Evolutionary conservation across 2,888 invertebrate species (phyloP), one percentile per base, ranked within the genome.

Genomic region (Drosophila affinis): DNA sequence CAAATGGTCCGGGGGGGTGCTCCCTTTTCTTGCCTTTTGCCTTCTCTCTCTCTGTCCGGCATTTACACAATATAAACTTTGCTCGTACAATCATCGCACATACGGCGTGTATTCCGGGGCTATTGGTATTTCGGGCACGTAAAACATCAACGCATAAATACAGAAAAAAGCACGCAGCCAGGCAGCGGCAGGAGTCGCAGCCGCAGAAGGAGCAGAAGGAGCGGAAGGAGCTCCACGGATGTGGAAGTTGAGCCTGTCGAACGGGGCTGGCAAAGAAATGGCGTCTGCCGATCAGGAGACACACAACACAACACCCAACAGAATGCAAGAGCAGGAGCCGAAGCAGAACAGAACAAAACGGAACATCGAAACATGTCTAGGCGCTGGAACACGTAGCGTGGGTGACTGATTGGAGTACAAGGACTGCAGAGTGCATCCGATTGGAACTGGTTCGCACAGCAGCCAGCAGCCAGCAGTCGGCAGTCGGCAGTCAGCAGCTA

Each of bases 121-220:
- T 44, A 76, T 88, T 75, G 73, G 77, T 77, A 89, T 89, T 89
- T 84, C 49, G 55, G 68, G 76, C 89, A 89, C 89, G 89, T 89
- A 89, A 79, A 79, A 85, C 86, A 89, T 89, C 89, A 89, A 85
- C 85, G 79, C 79, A 83, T 81, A 86, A 78, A 88, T 87, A 83
- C 78, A 69, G 70, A 79, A 76, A 73, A 79, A 68, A 60, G 67
- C 83, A 75, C 68, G 64, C 68, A 76, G 29, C 29, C 21, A 62
- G 21, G 21, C 18, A 21, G 18, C 18, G 18, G 18, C 21, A 21
- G 58, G 69, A 59, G 56, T 54, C 49, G 45, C 9, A 44, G 56
- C 46, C 29, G 58, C 71, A 72, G 72, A 21, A 21, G 21, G 21
- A 21, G 18, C 18, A 1, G 18, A 1, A 18, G 1, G 69, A 76